phyloP scores from a whole-genome alignment of 1,140 invertebrate genomes.

The Drosophila parvula region DNA sequence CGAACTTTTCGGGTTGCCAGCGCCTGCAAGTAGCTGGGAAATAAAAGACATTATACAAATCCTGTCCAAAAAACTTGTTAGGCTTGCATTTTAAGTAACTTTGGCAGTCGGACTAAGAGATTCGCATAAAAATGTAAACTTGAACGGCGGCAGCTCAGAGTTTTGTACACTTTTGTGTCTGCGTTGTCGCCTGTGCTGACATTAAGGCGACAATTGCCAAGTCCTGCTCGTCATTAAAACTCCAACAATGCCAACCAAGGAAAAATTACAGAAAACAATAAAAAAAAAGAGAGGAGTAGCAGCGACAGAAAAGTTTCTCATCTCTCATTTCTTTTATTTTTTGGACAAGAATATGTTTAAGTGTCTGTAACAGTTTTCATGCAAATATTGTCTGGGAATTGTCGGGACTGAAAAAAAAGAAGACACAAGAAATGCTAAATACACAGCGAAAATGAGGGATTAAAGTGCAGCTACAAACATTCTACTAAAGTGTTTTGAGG shows the following conservation, averaged over 20 bases:
- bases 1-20: constrained; percentile 43
- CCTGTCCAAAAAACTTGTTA: constrained; percentile 37
- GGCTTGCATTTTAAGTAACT: constrained; percentile 48
- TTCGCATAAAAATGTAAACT: constrained; percentile 58
- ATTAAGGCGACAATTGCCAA: constrained; percentile 77
- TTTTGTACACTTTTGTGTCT: constrained; percentile 47
- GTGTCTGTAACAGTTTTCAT: constrained; percentile 80
- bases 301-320: constrained; percentile 41
- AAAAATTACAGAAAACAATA: constrained; percentile 54
- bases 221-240: constrained; percentile 75
- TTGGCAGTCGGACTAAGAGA: constrained; percentile 14
- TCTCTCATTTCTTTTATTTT: constrained; percentile 47
- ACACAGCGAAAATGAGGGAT: constrained; percentile 17
- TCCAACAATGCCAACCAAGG: constrained; percentile 62
- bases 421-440: constrained; percentile 21
- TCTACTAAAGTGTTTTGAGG: too few relatives aligned
- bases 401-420: constrained; percentile 26
- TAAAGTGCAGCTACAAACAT: constrained; percentile 14
- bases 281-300: constrained; percentile 55
- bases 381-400: constrained; percentile 75
- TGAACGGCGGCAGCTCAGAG: constrained; percentile 26
- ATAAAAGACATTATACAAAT: constrained; percentile 18
- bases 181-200: constrained; percentile 60
- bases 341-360: constrained; percentile 74
- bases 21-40: constrained; percentile 17